These are phyloP conservation scores for Lytechinus pictus DNA, from an alignment of 35 echinoderm and acorn worm genomes.

Conservation along the genomic window DNA sequence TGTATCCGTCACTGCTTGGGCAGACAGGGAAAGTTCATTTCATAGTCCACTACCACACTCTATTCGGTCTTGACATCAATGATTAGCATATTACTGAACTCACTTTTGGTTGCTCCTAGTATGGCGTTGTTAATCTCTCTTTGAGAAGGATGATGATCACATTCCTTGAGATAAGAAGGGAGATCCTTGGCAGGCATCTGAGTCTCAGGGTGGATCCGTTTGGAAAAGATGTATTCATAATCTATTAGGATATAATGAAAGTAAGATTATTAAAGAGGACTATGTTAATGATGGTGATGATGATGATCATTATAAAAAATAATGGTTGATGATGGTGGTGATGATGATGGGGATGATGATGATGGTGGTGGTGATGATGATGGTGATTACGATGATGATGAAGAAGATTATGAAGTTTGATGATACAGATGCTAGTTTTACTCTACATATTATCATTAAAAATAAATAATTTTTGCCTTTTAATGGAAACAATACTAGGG, in stretches of 20 bases:
- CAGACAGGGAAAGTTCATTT: too few species aligned
- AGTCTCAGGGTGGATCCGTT: slow-evolving; percentile 69
- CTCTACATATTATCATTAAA: too few species aligned
- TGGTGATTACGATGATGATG: not conserved
- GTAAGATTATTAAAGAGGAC: not conserved
- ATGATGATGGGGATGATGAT: not conserved
- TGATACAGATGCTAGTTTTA: too few species aligned
- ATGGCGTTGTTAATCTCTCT: slow-evolving; percentile 89
- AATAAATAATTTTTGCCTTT: too few species aligned
- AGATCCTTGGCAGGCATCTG: slow-evolving; percentile 69
- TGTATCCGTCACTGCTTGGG: too few species aligned
- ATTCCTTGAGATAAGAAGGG: slow-evolving; percentile 74
- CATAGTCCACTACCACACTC: too few species aligned
- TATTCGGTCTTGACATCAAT: too few species aligned
- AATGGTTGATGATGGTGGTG: not conserved
- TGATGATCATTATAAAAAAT: slow-evolving; percentile 81
- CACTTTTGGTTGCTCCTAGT: slow-evolving; percentile 82
- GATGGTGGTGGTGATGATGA: not conserved
- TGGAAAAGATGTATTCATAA: slow-evolving; percentile 90
- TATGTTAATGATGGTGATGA: not conserved
- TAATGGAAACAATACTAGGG: too few species aligned
- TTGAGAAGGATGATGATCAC: slow-evolving; percentile 85
- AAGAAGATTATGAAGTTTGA: not conserved
- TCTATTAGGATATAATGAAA: slow-evolving; percentile 55
- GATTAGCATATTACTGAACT: slow-evolving; percentile 3